A percentile compares a stretch with the other conserved stretches of the same genome.
Conservation (phyloP, 2,797 vertebrate species). For the Gadopsis marmoratus region DNA sequence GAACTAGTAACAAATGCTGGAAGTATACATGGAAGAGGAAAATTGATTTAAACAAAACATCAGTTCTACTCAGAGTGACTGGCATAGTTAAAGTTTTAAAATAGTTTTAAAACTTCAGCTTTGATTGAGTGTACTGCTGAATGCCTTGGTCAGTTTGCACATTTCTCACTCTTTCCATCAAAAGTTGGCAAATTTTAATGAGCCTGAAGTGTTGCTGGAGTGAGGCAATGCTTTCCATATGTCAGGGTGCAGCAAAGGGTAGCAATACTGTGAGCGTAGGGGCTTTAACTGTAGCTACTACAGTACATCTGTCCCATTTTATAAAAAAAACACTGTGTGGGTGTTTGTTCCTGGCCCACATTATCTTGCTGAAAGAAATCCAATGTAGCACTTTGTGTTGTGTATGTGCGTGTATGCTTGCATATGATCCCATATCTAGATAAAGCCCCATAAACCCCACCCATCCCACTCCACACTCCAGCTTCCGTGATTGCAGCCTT, state of each 20-base stretch:
- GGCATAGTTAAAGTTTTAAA: neutral
- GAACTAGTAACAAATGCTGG: constrained; percentile 8
- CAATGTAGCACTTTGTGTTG: constrained; percentile 26
- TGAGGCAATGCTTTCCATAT: constrained; percentile 9
- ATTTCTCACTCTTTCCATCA: constrained; percentile 12
- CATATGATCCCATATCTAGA: constrained; percentile 51
- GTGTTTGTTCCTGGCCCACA: constrained; percentile 52
- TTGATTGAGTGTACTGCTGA: neutral
- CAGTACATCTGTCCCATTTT: constrained; percentile 43
- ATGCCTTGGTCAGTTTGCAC: constrained; percentile 6
- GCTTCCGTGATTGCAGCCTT: constrained; percentile 54
- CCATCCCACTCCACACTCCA: constrained; percentile 57
- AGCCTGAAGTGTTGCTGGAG: constrained; percentile 27
- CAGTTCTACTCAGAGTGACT: neutral
- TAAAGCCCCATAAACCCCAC: constrained; percentile 63
- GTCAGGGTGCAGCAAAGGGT: constrained; percentile 18
- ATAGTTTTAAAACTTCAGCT: neutral
- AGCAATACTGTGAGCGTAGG: constrained; percentile 21
- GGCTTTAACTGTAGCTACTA: constrained; percentile 50
- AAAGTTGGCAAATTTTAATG: constrained; percentile 13
- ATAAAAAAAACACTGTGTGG: constrained; percentile 23
- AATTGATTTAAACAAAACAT: neutral
- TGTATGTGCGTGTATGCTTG: constrained; percentile 5
- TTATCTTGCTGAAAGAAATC: constrained; percentile 37
- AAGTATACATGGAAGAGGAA: constrained; percentile 12